phyloP scores from a whole-genome alignment of 2,888 invertebrate genomes.

The Portevinia maculata region DNA sequence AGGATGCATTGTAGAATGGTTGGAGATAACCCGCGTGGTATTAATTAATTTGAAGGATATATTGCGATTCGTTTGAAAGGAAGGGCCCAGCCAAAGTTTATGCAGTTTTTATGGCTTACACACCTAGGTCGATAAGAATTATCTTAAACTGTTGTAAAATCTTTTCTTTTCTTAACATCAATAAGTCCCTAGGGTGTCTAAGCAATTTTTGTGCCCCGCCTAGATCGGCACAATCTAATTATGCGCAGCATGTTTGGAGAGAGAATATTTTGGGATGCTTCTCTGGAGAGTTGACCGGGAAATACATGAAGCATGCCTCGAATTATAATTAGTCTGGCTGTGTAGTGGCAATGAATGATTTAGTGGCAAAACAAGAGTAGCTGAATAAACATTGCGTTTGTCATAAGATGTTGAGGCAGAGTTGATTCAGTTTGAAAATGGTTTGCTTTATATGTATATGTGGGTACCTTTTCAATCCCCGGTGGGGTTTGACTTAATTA shows the following conservation, averaged over 20 bases:
- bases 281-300: slow-evolving; percentile 37
- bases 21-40: slow-evolving; percentile 54
- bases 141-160: slow-evolving; percentile 18
- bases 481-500: slow-evolving; percentile 48
- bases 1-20: slow-evolving; percentile 40
- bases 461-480: slow-evolving; percentile 36
- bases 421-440: neutral
- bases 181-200: slow-evolving; percentile 14
- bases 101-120: slow-evolving; percentile 47
- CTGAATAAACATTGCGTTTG: slow-evolving; percentile 10
- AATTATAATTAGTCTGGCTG: slow-evolving; percentile 58
- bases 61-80: slow-evolving; percentile 52
- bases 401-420: slow-evolving; percentile 11
- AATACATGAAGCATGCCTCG: slow-evolving; percentile 38
- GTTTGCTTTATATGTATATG: neutral
- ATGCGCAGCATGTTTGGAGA: slow-evolving; percentile 17
- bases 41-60: slow-evolving; percentile 72
- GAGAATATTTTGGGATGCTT: neutral
- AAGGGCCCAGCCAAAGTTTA: slow-evolving; percentile 28
- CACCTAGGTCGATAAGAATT: slow-evolving; percentile 3
- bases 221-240: slow-evolving; percentile 55
- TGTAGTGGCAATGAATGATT: slow-evolving; percentile 37
- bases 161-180: slow-evolving; percentile 21
- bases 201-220: slow-evolving; percentile 2
- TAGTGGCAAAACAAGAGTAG: slow-evolving; percentile 21